Base-by-base conservation (phyloP, 2,797 vertebrate species). In the Callimico goeldii region DNA sequence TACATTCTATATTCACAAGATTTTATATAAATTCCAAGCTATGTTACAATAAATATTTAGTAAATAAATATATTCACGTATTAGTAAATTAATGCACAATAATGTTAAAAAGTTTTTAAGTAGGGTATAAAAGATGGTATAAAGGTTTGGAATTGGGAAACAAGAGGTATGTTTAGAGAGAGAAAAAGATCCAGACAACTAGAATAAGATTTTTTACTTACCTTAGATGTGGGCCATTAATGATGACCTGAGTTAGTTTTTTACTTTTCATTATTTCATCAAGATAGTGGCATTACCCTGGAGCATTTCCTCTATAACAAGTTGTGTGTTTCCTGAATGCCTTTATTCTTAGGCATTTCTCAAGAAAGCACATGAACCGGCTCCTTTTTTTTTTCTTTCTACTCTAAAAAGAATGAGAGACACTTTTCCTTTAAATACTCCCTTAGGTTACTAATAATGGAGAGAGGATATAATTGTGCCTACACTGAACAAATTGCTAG, bases 391-490 rank as follows among this genome's bases (percentile, higher is more conserved):
- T 48, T 48, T 77, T 52, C 10, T 26, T 93, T 89, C 84, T 46
- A 87, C 39, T 87, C 70, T 88, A 48, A 94, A 91, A 88, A 86
- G 50, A 89, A 72, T 9, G 33, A 58, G 39, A 89, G 89, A 70
- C 22, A 33, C 67, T 94, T 91, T 81, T 87, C 50, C 33, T 92
- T 91, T 94, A 94, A 95, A 89, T 90, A 89, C 33, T 61, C 75
- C 85, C 67, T 95, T 72, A 92, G 79, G 58, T 96, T 95, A 89
- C 79, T 94, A 94, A 77, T 82, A 93, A 96, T 89, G 57, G 70
- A 94, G 67, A 73, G n/a, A 86, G 6, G 24, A 87, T 90, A 75
- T 90, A 95, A 95, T 92, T 79, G 52, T 87, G 57, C 46, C 50
- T 91, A 73, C 80, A 90, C 4, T 58, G 50, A 97, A 85, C 28